Conservation (phyloP, 2,113 vertebrate genomes). For the Protobothrops flavoviridis region DNA sequence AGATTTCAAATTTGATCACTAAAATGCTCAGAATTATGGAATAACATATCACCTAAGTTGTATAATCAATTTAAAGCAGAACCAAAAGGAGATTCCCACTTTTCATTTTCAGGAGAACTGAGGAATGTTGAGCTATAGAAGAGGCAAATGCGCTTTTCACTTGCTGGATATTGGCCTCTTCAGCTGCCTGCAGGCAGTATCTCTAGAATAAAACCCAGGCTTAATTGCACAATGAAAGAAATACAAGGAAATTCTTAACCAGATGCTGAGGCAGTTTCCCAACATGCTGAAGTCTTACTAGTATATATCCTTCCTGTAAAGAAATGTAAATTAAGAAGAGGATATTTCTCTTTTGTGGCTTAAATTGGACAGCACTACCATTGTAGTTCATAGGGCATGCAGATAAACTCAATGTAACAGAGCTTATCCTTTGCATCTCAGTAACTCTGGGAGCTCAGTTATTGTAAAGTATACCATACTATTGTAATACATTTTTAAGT, state of each 20-base stretch:
- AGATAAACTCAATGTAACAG: not conserved
- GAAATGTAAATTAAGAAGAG: slow-evolving; percentile 23
- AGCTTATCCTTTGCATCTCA: not conserved
- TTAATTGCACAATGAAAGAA: slow-evolving; percentile 7
- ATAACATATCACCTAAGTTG: not conserved
- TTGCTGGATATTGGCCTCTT: slow-evolving; percentile 19
- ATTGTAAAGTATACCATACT: not conserved
- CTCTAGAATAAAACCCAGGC: slow-evolving; percentile 20
- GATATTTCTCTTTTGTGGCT: not conserved
- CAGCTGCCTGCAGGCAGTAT: not conserved
- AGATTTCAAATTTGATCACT: not conserved
- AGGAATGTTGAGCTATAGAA: not conserved
- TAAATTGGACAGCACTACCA: not conserved
- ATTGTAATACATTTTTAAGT: not conserved
- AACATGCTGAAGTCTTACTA: not conserved
- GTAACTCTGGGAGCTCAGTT: not conserved
- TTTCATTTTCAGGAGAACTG: slow-evolving; percentile 21
- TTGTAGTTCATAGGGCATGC: not conserved
- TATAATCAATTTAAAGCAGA: slow-evolving; percentile 4
- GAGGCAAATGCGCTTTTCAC: slow-evolving; percentile 18
- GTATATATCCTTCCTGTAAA: not conserved
- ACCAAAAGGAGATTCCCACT: slow-evolving; percentile 18
- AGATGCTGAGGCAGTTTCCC: slow-evolving; percentile 22
- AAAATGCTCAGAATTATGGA: not conserved
- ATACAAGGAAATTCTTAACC: slow-evolving; percentile 29